Base-by-base conservation (phyloP, 2,888 invertebrate genomes). In the Rotaria macrura region DNA sequence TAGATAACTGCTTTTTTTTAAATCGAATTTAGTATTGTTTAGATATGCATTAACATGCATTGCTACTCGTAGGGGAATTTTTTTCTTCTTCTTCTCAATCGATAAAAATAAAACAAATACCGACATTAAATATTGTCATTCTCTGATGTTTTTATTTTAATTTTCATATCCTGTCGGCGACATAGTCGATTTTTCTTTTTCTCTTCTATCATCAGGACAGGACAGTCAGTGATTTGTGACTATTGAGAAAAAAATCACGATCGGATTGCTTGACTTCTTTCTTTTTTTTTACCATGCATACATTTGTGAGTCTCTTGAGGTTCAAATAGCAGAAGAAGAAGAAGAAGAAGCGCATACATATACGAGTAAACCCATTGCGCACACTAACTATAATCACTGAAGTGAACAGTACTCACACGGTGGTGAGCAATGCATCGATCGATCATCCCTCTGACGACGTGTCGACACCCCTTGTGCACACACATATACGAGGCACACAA, bases 281-380 rank as follows among this genome's bases (percentile, higher is more conserved):
- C 38, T 65, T 34, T 65, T 34, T 34, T 29, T 34, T 65, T 14
- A 65, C 65, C 14, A 65, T 34, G 29, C 65, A 65, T 17, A 65
- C 34, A 65, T 65, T 65, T 65, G 65, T 65, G 34, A 65, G 65
- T 65, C 65, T 65, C 65, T 38, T 34, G 65, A 65, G 65, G 38
- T 65, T 65, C 65, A 55, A 55, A 55, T 4, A 57, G 55, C n/a
- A 57, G n/a, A n/a, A n/a, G n/a, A 34, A 65, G 65, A 65, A 65
- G 65, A 34, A 65, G 65, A 65, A 65, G 65, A 65, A 65, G 65
- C 65, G 65, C 65, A 34, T 34, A 65, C 34, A 65, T 17, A 34
- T 65, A 65, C 65, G 65, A 65, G 65, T 65, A 65, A 65, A 65
- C 29, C 65, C 65, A 65, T 65, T 65, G 65, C 65, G 65, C 65